Evolutionary conservation across 2,113 vertebrate species (phyloP).

Genomic region (Procavia capensis): DNA sequence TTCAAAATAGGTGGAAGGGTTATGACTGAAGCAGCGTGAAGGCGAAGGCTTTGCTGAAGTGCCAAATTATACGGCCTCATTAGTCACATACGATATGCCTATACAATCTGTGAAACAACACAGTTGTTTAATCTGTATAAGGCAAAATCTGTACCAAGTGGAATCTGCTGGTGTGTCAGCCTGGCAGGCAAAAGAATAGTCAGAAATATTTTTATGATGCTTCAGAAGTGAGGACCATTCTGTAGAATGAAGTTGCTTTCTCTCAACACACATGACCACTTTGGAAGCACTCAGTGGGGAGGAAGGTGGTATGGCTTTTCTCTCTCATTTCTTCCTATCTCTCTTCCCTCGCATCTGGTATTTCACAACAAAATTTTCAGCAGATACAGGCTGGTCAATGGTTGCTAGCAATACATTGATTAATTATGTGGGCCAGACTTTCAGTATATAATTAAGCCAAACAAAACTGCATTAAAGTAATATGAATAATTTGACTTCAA

Average conservation of each 20-base stretch:
- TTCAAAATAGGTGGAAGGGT: background rate
- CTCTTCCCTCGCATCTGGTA: conserved; percentile 14
- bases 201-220: conserved; percentile 12
- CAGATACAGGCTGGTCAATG: conserved; percentile 54
- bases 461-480: conserved; percentile 75
- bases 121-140: background rate
- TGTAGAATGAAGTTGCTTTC: background rate
- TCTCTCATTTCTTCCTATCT: conserved; percentile 24
- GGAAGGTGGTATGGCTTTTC: background rate
- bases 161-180: background rate
- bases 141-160: background rate
- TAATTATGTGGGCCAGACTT: conserved; percentile 79
- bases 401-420: conserved; percentile 65
- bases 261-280: background rate
- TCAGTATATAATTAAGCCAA: conserved; percentile 77
- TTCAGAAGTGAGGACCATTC: conserved; percentile 13
- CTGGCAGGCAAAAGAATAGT: background rate
- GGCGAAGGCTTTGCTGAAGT: background rate
- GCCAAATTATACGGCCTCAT: background rate
- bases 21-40: accelerated
- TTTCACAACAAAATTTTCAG: conserved; percentile 66
- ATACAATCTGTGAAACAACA: background rate
- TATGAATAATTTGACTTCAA: conserved; percentile 72
- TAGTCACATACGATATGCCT: background rate
- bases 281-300: background rate